phyloP scores from a whole-genome alignment of 2,113 vertebrate genomes.

The Salvator merianae region DNA sequence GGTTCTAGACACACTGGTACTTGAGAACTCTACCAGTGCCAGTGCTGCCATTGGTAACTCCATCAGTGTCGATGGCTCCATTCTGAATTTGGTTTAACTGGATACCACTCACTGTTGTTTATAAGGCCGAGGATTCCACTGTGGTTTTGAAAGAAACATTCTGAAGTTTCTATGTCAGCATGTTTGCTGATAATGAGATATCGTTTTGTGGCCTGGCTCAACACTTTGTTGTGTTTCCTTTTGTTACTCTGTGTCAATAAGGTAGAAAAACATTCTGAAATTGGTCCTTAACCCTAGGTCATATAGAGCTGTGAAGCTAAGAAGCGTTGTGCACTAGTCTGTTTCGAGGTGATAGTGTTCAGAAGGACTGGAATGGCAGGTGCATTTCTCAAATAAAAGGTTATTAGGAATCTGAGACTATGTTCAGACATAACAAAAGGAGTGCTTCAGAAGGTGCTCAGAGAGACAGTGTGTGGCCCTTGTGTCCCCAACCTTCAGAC shows the following conservation, averaged over 20 bases:
- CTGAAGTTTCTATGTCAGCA: neutral
- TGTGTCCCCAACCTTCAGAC: too few relatives aligned
- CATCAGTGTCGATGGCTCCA: too few relatives aligned
- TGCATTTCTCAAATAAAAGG: slow-evolving; percentile 41
- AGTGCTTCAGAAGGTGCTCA: too few relatives aligned
- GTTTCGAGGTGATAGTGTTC: slow-evolving; percentile 38
- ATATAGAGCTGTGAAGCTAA: neutral
- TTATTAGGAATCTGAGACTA: slow-evolving; percentile 68
- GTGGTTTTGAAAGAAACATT: neutral
- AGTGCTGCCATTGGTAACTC: too few relatives aligned
- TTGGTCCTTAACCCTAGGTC: slow-evolving; percentile 7
- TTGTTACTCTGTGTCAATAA: slow-evolving; percentile 40
- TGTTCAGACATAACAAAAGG: too few relatives aligned
- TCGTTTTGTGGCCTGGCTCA: slow-evolving; percentile 41
- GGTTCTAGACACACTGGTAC: too few relatives aligned
- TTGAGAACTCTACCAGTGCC: too few relatives aligned
- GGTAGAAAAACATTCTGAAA: slow-evolving; percentile 48
- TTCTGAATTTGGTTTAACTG: too few relatives aligned
- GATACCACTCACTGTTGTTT: too few relatives aligned
- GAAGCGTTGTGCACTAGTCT: rapidly evolving
- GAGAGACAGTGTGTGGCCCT: too few relatives aligned
- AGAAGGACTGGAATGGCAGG: slow-evolving; percentile 47
- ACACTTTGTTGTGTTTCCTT: slow-evolving; percentile 31
- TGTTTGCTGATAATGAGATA: neutral
- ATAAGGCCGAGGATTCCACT: neutral